phyloP scores from a whole-genome alignment of 2,888 invertebrate species.

The Dynastes hyllus region DNA sequence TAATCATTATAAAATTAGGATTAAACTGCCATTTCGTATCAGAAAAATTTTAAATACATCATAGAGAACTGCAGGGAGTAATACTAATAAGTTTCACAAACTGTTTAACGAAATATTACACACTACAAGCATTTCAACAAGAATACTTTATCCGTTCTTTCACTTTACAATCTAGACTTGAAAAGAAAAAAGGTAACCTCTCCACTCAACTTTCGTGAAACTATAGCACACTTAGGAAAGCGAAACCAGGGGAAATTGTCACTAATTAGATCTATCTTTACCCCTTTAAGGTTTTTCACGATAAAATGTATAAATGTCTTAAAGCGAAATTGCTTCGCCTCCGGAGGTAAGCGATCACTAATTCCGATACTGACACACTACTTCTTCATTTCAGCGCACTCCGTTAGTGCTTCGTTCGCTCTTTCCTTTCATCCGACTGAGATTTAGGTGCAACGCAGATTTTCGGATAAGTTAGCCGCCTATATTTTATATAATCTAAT shows the following conservation, averaged over 20 bases:
- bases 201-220: background rate
- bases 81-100: too few relatives aligned
- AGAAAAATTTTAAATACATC: too few relatives aligned
- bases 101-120: too few relatives aligned
- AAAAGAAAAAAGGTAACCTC: too few relatives aligned
- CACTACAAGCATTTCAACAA: too few relatives aligned
- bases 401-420: background rate
- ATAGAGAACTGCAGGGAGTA: too few relatives aligned
- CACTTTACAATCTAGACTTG: too few relatives aligned
- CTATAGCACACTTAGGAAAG: background rate
- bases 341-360: constrained; percentile 12
- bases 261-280: constrained; percentile 38
- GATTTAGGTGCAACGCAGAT: background rate
- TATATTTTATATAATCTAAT: constrained; percentile 6
- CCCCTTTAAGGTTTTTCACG: constrained; percentile 32
- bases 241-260: constrained; percentile 29
- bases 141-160: too few relatives aligned
- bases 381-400: constrained; percentile 26
- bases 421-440: background rate
- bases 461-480: constrained; percentile 26
- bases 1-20: too few relatives aligned
- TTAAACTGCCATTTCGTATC: too few relatives aligned
- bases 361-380: constrained; percentile 17
- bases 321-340: constrained; percentile 12
- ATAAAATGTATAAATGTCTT: constrained; percentile 26